Evolutionary conservation across 2,888 invertebrate species (phyloP).

Genomic region (Deroplatys truncata): DNA sequence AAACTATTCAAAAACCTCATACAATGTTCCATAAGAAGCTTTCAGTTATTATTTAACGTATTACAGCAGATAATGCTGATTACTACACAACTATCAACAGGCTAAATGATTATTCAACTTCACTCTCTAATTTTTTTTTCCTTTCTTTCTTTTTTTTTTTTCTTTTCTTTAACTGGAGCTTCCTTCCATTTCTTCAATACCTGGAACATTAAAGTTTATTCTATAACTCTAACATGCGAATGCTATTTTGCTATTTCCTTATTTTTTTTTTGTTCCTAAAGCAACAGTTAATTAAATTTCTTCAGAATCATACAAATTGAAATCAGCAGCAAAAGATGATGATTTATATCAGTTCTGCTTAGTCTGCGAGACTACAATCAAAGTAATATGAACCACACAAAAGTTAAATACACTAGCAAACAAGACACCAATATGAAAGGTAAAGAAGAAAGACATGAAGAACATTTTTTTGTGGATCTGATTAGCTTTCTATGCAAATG

Average conservation of each 20-base stretch:
- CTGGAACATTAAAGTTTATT: background rate
- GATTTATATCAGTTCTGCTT: background rate
- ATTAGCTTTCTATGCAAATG: background rate
- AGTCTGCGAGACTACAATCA: background rate
- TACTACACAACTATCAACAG: background rate
- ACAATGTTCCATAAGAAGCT: background rate
- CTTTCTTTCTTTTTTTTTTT: too few relatives aligned
- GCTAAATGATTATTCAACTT: background rate
- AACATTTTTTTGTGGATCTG: background rate
- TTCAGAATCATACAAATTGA: background rate
- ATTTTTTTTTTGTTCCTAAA: background rate
- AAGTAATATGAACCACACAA: background rate
- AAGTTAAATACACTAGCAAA: background rate
- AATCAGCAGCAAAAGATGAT: background rate
- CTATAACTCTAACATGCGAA: background rate
- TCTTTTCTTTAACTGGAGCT: background rate
- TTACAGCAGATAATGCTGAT: background rate
- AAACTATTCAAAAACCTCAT: background rate
- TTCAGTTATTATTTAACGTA: background rate
- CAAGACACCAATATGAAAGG: background rate
- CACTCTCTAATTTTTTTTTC: background rate
- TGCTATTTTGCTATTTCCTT: background rate
- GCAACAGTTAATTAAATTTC: background rate
- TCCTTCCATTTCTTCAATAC: background rate
- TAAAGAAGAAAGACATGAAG: background rate